Evolutionary conservation across 2,888 invertebrate genomes (phyloP), one percentile per base, ranked within the genome.

Genomic region (Heliconius erato): DNA sequence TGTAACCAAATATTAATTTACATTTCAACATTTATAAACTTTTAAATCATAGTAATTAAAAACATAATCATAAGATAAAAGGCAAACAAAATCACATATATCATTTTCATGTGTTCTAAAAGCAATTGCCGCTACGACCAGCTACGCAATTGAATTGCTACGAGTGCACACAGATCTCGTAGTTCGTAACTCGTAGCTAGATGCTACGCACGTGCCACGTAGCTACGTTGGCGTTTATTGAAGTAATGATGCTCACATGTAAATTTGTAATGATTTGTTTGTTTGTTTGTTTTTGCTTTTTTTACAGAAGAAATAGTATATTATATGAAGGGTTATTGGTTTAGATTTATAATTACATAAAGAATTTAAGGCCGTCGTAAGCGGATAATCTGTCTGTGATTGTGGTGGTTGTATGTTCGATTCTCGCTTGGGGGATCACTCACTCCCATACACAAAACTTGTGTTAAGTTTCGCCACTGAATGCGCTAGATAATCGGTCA

Each of bases 131-230:
- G 19, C 74, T 59, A 79, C 74, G 68, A 68, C 54, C 40, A 16
- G 59, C 35, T 74, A 54, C 79, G 74, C 67, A 74, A 74, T 74
- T 59, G 23, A 67, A 78, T 76, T 67, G 78, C 78, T 78, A 78
- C 72, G 44, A 44, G 40, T 44, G 26, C 78, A 67, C 44, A 19
- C 40, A 19, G 44, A 44, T 49, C 67, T 68, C 32, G 78, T 78
- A 68, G 78, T 67, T 28, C 67, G 54, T 28, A 54, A 23, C 74
- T 32, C 78, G 82, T 82, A 79, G 82, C 74, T 11, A 7, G 12
- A 76, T 79, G 74, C 82, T 79, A 76, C 79, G 76, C 82, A 79
- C 79, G 82, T 82, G 79, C 54, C 19, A 54, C 69, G 63, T 16
- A 79, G 76, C 69, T 40, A 68, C 40, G 69, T 44, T 63, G 65